Base-by-base conservation (phyloP, 2,888 invertebrate genomes). In the Aleiodes alternator region DNA sequence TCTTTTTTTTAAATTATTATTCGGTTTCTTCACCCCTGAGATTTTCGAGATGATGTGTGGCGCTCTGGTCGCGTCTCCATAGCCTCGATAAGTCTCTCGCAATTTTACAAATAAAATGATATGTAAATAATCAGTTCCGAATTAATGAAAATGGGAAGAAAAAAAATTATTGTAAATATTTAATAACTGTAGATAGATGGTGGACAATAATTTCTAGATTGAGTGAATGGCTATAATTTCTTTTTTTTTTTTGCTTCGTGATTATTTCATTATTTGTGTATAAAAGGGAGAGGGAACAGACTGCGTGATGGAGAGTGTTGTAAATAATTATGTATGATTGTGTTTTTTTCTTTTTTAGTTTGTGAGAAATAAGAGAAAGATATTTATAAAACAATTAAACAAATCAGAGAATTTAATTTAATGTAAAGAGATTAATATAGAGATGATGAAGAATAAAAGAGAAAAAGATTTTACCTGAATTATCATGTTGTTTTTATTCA, bases 401-500 rank as follows among this genome's bases (percentile, higher is more conserved):
- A 87, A 85, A 82, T 76, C 85, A 87, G 85, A 88, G 85, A 82
- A 43, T 85, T 79, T 85, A 86, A 87, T 85, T 87, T 83, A 86
- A 87, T 87, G 86, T 85, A 87, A 84, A 80, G 82, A 87, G 83
- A 85, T 83, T 80, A 75, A 80, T 85, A 81, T 82, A 84, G 80
- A 77, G 79, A 80, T 57, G 81, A 82, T 38, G 79, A 80, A 76
- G 82, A 85, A 86, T 83, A 84, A 85, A 86, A 82, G 79, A 79
- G 73, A 82, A 66, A 82, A 70, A 43, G 7, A 43, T 77, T 83
- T 75, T 81, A 82, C 81, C 79, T 81, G 76, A 81, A 73, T 64
- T 43, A 70, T 70, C 70, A 16, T 11, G 9, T 12, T 34, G n/a
- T 50, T 38, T 38, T 66, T 23, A 51, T 50, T 50, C 3, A n/a